Percentiles rank a stretch among this genome's conserved stretches.
These are phyloP conservation scores for Sinopyrophorus schimmeli DNA, from an alignment of 2,888 invertebrate genomes.

Conservation along the genomic window DNA sequence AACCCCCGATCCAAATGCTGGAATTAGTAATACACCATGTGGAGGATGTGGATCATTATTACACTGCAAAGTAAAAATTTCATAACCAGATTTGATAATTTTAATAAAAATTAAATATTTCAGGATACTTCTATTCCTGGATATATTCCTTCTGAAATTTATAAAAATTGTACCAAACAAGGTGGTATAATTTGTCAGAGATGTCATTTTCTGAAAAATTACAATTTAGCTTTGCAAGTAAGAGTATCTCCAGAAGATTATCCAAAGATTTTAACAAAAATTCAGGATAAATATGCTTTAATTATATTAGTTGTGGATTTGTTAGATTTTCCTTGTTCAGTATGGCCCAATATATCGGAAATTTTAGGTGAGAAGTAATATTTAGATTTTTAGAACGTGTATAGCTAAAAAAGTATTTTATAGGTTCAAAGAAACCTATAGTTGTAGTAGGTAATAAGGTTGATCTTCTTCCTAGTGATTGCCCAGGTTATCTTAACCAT, in stretches of 20 bases:
- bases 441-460: slow-evolving; percentile 94
- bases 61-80: slow-evolving; percentile 64
- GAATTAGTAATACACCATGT: slow-evolving; percentile 75
- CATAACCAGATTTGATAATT: slow-evolving; percentile 4
- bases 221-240: slow-evolving; percentile 84
- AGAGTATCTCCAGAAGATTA: slow-evolving; percentile 79
- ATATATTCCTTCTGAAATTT: slow-evolving; percentile 81
- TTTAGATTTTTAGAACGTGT: not conserved
- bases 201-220: slow-evolving; percentile 83
- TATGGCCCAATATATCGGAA: slow-evolving; percentile 81
- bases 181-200: slow-evolving; percentile 75
- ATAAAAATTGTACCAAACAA: slow-evolving; percentile 53
- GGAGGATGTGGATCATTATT: slow-evolving; percentile 87
- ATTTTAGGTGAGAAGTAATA: slow-evolving; percentile 58
- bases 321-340: slow-evolving; percentile 88
- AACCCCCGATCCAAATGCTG: slow-evolving; percentile 62
- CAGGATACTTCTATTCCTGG: slow-evolving; percentile 73
- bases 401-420: slow-evolving; percentile 51
- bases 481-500: slow-evolving; percentile 68
- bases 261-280: slow-evolving; percentile 70
- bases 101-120: no score
- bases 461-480: slow-evolving; percentile 78
- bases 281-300: slow-evolving; percentile 68
- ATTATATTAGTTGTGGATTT: slow-evolving; percentile 88
- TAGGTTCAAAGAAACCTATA: slow-evolving; percentile 66